A percentile compares a stretch with the other conserved stretches of the same genome.
Evolutionary conservation across 2,113 vertebrate species (phyloP).

Genomic region (Mobula birostris): DNA sequence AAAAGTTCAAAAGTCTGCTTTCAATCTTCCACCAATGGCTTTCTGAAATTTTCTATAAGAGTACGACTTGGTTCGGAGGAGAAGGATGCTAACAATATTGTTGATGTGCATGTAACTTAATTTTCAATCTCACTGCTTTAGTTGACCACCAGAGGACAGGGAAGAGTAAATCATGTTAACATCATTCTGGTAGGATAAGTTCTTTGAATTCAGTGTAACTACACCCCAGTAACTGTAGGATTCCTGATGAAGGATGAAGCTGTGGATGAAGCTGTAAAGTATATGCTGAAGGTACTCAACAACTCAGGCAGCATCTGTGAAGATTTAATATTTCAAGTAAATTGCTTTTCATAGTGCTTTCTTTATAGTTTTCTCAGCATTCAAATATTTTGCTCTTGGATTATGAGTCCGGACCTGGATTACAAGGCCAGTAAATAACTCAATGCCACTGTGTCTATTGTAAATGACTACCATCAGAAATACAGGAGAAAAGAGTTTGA

Average conservation of each 20-base stretch:
- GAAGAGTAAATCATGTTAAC: not conserved
- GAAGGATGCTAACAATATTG: too few species aligned
- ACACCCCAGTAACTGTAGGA: too few species aligned
- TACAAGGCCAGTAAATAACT: not conserved
- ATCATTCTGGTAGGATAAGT: too few species aligned
- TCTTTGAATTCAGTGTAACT: too few species aligned
- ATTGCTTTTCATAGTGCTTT: too few species aligned
- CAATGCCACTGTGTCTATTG: not conserved
- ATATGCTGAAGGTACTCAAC: too few species aligned
- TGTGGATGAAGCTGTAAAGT: too few species aligned
- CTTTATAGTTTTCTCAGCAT: too few species aligned
- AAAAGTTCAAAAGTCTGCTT: not conserved
- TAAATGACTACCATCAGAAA: not conserved
- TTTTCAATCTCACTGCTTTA: not conserved
- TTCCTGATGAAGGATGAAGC: too few species aligned
- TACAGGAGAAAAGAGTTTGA: not conserved
- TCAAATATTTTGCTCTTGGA: not conserved
- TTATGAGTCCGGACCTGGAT: not conserved
- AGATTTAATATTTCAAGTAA: too few species aligned
- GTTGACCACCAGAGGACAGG: not conserved
- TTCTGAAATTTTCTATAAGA: not conserved
- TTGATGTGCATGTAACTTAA: not conserved
- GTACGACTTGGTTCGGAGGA: not conserved
- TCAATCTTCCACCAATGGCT: not conserved
- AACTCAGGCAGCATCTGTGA: too few species aligned